Evolutionary conservation across 2,888 invertebrate species (phyloP), one percentile per base, ranked within the genome.

Genomic region (Oligia fasciuncula): DNA sequence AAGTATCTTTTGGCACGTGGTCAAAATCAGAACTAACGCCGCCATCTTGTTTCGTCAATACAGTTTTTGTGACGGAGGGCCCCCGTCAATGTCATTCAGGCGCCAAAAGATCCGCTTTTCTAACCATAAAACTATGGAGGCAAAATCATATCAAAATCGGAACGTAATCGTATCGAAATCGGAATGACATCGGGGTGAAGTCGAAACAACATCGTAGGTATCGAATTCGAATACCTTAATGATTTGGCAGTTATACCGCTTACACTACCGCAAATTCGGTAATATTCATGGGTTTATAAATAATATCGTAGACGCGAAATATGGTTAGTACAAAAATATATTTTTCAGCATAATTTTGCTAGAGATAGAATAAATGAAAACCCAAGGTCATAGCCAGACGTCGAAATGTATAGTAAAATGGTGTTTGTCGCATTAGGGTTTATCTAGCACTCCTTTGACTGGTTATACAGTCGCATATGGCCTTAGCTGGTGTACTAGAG

Each of bases 301-400:
- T 66, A 76, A 79, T 69, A 89, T 46, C 68, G 66, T 89, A 88
- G 85, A 14, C 43, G 85, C 78, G 68, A 66, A 77, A 76, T 89
- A 81, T 79, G 63, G 65, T 85, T 90, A 84, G 87, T 88, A 88
- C 85, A 85, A 88, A 88, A 84, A 83, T 85, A 88, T 90, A 90
- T 88, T 88, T 88, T 87, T 86, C 84, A 88, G 79, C 85, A 85
- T 87, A 77, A 85, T 79, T 84, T 85, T 87, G 90, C 90, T 86
- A 88, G 85, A 79, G 54, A 76, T 76, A 85, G 73, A 74, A n/a
- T 71, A 66, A 2, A 49, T 62, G 23, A 80, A 54, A 68, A 70
- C 29, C 49, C 69, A 75, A 54, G 66, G 62, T 62, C 49, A 72
- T 68, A 78, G 72, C 57, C n/a, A 19, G 73, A 75, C 76, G 81